Evolutionary conservation across 2,888 invertebrate species (phyloP).

Genomic region (Eutolmus rufibarbis): DNA sequence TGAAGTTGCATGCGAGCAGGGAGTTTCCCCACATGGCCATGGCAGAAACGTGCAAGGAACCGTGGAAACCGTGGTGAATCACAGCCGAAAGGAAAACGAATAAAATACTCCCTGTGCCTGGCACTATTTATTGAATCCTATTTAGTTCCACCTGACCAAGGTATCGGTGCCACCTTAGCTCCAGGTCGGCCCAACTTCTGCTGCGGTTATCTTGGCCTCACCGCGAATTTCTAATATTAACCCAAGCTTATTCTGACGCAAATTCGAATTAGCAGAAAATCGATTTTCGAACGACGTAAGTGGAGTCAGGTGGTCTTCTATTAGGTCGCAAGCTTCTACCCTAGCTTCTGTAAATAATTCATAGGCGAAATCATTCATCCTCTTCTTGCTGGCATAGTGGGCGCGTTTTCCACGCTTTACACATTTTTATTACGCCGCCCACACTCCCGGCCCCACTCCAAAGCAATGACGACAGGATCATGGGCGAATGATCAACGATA

Average conservation of each 20-base stretch:
- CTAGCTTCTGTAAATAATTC: neutral
- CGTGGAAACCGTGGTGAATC: neutral
- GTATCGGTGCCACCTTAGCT: neutral
- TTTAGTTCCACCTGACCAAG: neutral
- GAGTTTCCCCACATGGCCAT: neutral
- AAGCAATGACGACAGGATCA: neutral
- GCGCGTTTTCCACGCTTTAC: neutral
- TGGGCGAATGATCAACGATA: neutral
- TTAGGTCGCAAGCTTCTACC: neutral
- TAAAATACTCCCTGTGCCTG: neutral
- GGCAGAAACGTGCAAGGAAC: neutral
- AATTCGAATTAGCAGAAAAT: neutral
- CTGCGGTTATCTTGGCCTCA: neutral
- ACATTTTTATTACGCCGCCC: neutral
- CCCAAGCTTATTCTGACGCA: neutral
- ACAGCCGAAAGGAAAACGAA: neutral
- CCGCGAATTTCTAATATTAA: neutral
- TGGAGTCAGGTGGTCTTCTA: neutral
- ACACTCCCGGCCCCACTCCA: neutral
- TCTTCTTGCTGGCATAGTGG: neutral
- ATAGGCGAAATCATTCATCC: neutral
- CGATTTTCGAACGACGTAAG: neutral
- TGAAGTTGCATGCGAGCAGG: neutral
- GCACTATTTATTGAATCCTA: neutral
- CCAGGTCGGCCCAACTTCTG: neutral